phyloP scores from a whole-genome alignment of 1,140 invertebrate species.

The Drosophila teissieri region DNA sequence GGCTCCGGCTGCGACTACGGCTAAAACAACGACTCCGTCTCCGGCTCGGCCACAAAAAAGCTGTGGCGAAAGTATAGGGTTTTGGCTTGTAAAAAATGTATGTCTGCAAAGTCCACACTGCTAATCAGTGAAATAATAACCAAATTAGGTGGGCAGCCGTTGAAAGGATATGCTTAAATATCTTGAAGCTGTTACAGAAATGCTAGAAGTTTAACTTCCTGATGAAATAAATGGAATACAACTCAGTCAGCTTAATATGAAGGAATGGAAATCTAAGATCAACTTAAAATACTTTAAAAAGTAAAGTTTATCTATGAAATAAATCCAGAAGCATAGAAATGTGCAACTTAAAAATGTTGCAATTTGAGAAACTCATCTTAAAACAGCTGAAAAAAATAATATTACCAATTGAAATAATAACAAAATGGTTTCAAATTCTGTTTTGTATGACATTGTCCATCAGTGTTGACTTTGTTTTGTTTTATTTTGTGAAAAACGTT shows the following conservation, averaged over 20 bases:
- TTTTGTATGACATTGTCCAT: constrained; percentile 52
- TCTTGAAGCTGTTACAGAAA: not conserved
- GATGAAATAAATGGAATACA: no score
- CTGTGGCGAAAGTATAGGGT: constrained; percentile 28
- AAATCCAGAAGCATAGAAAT: no score
- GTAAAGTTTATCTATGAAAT: no score
- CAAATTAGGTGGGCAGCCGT: constrained; percentile 6
- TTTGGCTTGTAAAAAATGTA: constrained; percentile 7
- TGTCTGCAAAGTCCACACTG: constrained; percentile 10
- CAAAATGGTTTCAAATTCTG: constrained; percentile 47
- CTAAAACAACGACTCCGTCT: constrained; percentile 39
- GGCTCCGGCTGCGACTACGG: constrained; percentile 41
- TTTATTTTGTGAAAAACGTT: constrained; percentile 75
- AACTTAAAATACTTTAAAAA: no score
- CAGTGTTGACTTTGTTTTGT: constrained; percentile 56
- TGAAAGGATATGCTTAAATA: not conserved
- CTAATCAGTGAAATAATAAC: constrained; percentile 13
- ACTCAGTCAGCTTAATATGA: no score
- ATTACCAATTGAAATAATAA: constrained; percentile 18
- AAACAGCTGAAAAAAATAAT: constrained; percentile 9
- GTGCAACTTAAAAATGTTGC: no score
- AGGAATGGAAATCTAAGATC: no score
- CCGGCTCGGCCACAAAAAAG: constrained; percentile 18
- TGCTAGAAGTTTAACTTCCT: no score
- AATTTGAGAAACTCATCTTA: not conserved